phyloP scores from a whole-genome alignment of 2,113 vertebrate species.

The Casuarius casuarius region DNA sequence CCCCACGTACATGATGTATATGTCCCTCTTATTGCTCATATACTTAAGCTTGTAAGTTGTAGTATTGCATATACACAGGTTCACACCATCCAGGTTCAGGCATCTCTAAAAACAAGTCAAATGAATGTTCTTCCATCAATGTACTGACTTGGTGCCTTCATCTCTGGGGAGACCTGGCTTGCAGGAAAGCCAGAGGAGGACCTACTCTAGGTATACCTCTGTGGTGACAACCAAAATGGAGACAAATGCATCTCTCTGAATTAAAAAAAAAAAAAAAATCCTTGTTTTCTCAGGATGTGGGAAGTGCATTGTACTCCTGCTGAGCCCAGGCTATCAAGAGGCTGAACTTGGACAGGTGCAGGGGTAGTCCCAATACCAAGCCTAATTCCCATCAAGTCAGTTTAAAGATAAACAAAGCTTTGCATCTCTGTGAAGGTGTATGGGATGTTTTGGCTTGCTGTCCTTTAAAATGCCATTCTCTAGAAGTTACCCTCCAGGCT shows the following conservation, averaged over 20 bases:
- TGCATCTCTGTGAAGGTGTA: neutral
- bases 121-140: fast-evolving
- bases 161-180: neutral
- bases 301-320: neutral
- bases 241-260: neutral
- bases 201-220: neutral
- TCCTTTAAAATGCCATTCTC: neutral
- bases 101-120: neutral
- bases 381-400: neutral
- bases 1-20: neutral
- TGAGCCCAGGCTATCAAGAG: neutral
- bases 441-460: neutral
- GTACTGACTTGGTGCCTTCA: neutral
- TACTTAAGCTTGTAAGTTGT: neutral
- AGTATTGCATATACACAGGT: neutral
- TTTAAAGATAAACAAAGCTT: neutral
- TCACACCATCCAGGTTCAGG: neutral
- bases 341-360: neutral
- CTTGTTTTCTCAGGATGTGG: neutral
- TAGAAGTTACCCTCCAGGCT: neutral
- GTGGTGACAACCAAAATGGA: neutral
- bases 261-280: neutral
- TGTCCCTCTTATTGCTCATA: neutral
- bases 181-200: neutral
- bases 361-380: neutral